Conservation (phyloP, 2,797 vertebrate species). For the Euthynnus affinis region DNA sequence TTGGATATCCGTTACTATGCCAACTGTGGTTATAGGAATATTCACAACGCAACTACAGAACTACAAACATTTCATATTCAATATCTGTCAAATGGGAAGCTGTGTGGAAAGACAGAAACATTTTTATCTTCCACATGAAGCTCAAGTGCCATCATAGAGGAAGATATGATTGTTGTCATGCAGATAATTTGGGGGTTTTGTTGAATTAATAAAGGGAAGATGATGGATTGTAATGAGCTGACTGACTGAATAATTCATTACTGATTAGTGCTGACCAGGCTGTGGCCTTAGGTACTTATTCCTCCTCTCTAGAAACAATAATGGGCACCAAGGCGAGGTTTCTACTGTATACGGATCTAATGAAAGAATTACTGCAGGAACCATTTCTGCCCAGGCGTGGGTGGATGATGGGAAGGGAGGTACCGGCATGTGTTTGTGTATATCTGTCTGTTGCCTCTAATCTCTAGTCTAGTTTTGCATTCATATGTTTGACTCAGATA, state of each 20-base stretch:
- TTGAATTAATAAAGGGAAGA: neutral
- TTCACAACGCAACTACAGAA: neutral
- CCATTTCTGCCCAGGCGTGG: slow-evolving; percentile 6
- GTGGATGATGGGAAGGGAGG: slow-evolving; percentile 36
- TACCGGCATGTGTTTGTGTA: neutral
- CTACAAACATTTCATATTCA: neutral
- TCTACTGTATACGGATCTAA: slow-evolving; percentile 13
- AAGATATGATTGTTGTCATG: neutral
- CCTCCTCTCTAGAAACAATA: neutral
- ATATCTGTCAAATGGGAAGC: neutral
- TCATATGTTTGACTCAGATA: neutral
- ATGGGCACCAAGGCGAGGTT: neutral
- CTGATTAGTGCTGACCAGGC: slow-evolving; percentile 18
- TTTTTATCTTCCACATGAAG: neutral
- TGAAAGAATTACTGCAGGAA: slow-evolving; percentile 24
- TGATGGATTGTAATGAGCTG: slow-evolving; percentile 17
- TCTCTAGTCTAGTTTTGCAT: neutral
- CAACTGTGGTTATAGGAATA: no score
- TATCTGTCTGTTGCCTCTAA: neutral
- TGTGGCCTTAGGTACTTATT: neutral
- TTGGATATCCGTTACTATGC: neutral
- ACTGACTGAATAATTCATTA: slow-evolving; percentile 22
- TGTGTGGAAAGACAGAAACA: neutral
- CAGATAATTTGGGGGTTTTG: neutral
- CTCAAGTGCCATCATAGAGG: neutral